These are phyloP conservation scores for Corythucha ciliata DNA, from an alignment of 2,888 invertebrate genomes.

Conservation along the genomic window DNA sequence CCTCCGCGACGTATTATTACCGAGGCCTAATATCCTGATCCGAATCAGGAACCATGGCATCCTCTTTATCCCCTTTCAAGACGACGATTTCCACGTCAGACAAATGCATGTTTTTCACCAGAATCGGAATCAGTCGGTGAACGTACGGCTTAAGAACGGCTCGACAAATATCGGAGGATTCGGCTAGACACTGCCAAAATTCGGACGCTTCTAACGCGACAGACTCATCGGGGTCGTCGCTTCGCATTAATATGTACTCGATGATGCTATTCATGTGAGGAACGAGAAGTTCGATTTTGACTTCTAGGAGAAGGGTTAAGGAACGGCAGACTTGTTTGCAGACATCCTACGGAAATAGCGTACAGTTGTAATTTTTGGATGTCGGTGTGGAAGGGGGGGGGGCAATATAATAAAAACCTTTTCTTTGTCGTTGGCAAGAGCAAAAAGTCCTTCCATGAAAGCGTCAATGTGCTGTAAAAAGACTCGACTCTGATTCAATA, in stretches of 20 bases:
- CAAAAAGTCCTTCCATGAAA: slow-evolving; percentile 54
- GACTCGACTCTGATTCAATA: slow-evolving; percentile 84
- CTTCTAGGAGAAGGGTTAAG: slow-evolving; percentile 90
- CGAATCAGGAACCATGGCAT: slow-evolving; percentile 91
- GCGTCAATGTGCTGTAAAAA: slow-evolving; percentile 89
- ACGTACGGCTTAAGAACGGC: slow-evolving; percentile 81
- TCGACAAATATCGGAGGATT: slow-evolving; percentile 76
- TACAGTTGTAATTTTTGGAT: slow-evolving; percentile 92
- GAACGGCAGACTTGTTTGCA: slow-evolving; percentile 97
- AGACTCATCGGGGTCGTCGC: slow-evolving; percentile 86
- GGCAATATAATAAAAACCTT: slow-evolving; percentile 82
- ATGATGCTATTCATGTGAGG: slow-evolving; percentile 95
- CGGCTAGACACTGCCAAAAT: slow-evolving; percentile 95
- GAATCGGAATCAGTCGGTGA: slow-evolving; percentile 74
- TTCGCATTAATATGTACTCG: slow-evolving; percentile 92
- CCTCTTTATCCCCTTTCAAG: slow-evolving; percentile 89
- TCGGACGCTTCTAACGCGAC: slow-evolving; percentile 99
- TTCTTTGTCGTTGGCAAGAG: slow-evolving; percentile 21
- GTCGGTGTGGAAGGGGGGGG: slow-evolving; percentile 89
- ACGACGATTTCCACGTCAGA: slow-evolving; percentile 94
- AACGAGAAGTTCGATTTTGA: slow-evolving; percentile 84
- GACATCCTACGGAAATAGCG: no score
- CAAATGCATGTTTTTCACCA: slow-evolving; percentile 95
- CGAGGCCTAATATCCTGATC: slow-evolving; percentile 97
- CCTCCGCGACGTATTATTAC: no score